These are phyloP conservation scores for Adelphocoris suturalis DNA, from an alignment of 2,888 invertebrate species.

Conservation along the genomic window DNA sequence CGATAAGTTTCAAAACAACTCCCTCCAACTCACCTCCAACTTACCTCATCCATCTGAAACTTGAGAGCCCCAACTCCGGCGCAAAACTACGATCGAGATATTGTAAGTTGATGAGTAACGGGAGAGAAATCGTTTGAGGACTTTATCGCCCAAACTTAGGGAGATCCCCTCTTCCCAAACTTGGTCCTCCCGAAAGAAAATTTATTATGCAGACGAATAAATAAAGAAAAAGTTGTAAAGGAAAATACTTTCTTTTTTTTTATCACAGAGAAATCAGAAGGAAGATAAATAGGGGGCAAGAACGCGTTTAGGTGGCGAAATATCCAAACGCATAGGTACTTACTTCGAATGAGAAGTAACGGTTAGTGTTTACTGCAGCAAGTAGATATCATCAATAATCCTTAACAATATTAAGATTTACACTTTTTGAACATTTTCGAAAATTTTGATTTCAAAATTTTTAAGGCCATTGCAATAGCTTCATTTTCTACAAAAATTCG, in stretches of 20 bases:
- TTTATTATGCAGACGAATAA: background rate
- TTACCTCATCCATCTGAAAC: constrained; percentile 36
- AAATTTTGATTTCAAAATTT: no score
- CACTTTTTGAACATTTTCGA: no score
- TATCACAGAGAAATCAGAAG: background rate
- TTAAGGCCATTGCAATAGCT: no score
- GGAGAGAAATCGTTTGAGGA: constrained; percentile 22
- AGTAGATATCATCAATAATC: no score
- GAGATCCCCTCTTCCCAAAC: background rate
- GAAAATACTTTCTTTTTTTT: constrained; percentile 13
- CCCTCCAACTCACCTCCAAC: background rate
- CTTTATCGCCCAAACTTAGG: constrained; percentile 21
- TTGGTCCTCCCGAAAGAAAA: constrained; percentile 13
- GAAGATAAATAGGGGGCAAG: constrained; percentile 4
- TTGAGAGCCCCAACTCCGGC: background rate
- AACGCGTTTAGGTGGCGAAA: background rate
- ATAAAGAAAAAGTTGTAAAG: background rate
- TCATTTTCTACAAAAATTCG: no score
- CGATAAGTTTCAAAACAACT: constrained; percentile 36
- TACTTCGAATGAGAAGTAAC: background rate
- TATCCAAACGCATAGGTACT: background rate
- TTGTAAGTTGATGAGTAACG: constrained; percentile 33
- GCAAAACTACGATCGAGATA: constrained; percentile 20
- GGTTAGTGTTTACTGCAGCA: no score
- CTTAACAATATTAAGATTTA: no score